These are phyloP conservation scores for Sylvietta virens DNA, from an alignment of 2,113 vertebrate species.

Conservation along the genomic window DNA sequence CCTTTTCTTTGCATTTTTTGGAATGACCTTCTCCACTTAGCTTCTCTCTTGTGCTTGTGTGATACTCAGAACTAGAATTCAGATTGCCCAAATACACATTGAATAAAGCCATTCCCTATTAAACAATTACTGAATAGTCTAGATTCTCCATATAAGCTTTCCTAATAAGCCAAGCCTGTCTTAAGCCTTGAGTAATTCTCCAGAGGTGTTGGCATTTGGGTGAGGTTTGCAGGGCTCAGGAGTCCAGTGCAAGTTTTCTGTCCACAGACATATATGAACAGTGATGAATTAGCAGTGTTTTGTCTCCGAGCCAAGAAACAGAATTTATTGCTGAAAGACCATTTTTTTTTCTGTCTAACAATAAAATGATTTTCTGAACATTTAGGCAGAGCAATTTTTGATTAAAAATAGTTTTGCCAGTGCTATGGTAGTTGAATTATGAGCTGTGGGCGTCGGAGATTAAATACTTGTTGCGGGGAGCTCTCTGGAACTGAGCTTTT, in stretches of 20 bases:
- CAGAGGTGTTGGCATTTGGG: not conserved
- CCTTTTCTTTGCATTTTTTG: not conserved
- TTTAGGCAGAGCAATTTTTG: slow-evolving; percentile 9
- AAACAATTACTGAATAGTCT: not conserved
- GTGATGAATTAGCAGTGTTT: not conserved
- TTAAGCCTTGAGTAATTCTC: not conserved
- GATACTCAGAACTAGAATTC: not conserved
- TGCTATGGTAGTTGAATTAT: not conserved
- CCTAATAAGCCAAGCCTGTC: not conserved
- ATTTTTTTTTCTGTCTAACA: not conserved
- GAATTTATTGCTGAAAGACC: not conserved
- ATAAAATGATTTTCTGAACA: slow-evolving; percentile 7
- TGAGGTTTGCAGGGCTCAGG: not conserved
- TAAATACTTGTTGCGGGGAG: not conserved
- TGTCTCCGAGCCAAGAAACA: slow-evolving; percentile 5
- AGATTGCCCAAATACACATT: not conserved
- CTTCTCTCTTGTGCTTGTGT: not conserved
- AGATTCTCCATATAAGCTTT: not conserved
- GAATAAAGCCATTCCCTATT: not conserved
- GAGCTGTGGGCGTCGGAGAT: not conserved
- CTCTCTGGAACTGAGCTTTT: not conserved
- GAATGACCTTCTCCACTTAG: not conserved
- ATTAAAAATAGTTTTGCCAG: slow-evolving; percentile 15
- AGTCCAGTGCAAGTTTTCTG: not conserved
- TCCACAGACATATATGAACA: not conserved